Conservation (phyloP, 2,888 invertebrate genomes). For the Pecten maximus region DNA sequence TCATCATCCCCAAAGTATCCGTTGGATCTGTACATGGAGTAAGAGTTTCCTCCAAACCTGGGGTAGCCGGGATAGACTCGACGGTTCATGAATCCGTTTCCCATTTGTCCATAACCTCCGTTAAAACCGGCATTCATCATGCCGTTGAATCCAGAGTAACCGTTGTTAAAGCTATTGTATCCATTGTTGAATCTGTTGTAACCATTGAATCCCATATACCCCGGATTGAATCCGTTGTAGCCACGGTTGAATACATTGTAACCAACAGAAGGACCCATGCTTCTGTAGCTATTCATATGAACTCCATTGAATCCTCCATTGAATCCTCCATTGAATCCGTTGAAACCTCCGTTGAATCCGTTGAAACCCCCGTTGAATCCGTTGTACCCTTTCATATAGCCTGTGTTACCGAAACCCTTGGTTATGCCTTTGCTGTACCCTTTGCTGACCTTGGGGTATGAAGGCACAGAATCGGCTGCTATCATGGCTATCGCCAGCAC, state of each 20-base stretch:
- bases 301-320: neutral
- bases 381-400: neutral
- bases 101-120: neutral
- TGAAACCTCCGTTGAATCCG: neutral
- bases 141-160: neutral
- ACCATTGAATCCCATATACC: neutral
- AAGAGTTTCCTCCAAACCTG: neutral
- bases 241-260: neutral
- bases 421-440: neutral
- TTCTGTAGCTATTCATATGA: neutral
- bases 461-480: neutral
- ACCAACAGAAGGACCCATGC: neutral
- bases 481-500: neutral
- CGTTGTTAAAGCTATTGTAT: neutral
- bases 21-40: neutral
- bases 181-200: neutral
- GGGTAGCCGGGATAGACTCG: neutral
- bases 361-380: neutral
- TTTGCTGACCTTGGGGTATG: neutral
- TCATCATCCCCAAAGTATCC: slow-evolving; percentile 5
- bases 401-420: neutral
- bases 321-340: too few species aligned
- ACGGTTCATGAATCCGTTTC: slow-evolving; percentile 11
- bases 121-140: neutral
- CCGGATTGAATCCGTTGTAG: neutral